Base-by-base conservation (phyloP, 2,888 invertebrate genomes). In the Ophion ventricosus region DNA sequence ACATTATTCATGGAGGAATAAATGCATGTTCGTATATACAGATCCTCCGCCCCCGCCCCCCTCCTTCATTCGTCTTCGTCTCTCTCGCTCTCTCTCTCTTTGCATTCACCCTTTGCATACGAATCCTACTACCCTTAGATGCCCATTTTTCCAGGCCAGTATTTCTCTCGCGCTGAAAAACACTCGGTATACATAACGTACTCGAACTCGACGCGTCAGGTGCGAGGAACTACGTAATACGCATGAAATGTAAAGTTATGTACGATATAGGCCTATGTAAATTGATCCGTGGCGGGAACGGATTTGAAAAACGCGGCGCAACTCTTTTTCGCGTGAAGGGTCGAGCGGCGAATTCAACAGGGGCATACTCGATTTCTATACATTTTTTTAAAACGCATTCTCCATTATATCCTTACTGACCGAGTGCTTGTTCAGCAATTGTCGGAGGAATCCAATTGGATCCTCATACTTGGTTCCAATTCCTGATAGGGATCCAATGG, bases 1-100 rank as follows among this genome's bases (percentile, higher is more conserved):
- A 92, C 92, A 89, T 91, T 84, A 92, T 91, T 92, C 91, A 92
- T 92, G 91, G 90, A 89, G 90, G 90, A 91, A 92, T 91, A 91
- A 91, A 92, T 91, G 92, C 91, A 92, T 91, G 90, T 89, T 90
- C 89, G 85, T 88, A 88, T 82, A 86, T 73, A 79, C 70, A 74
- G 63, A 77, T 11, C 57, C 63, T 70, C 73, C 35, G 8, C 35
- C 35, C 5, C 35, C 4, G 8, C 35, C 35, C 59, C 40, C 26
- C 59, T 29, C 35, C 25, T 67, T 29, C 14, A 49, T 63, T 63
- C 70, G 57, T 59, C 23, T 67, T 49, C 10, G 17, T 40, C 76
- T 77, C 25, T 59, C 57, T 49, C 49, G 23, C 54, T 69, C 56
- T 29, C 29, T 54, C 29, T 40, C 43, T 57, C 43, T 25, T 40